These are phyloP conservation scores for Drosophila pachea DNA, from an alignment of 1,140 invertebrate genomes.

Conservation along the genomic window DNA sequence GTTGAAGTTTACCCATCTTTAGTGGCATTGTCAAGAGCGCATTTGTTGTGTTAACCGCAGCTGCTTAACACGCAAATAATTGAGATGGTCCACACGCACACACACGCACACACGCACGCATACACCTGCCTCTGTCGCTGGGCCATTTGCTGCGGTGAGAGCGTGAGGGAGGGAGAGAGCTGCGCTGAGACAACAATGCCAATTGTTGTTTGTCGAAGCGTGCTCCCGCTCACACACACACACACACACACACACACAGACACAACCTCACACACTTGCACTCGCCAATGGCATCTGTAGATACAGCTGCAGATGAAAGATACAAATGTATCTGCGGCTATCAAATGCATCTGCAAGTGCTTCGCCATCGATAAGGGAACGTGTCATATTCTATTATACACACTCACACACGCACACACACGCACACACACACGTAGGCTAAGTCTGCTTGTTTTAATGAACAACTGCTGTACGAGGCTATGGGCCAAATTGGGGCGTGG, in stretches of 20 bases:
- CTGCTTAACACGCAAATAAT: slow-evolving; percentile 59
- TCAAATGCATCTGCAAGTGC: slow-evolving; percentile 25
- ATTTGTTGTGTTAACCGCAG: slow-evolving; percentile 63
- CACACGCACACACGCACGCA: too few relatives aligned
- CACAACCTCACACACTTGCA: background rate
- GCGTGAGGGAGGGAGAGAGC: too few relatives aligned
- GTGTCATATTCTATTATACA: slow-evolving; percentile 28
- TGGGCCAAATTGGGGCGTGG: background rate
- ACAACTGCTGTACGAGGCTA: background rate
- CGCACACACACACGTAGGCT: background rate
- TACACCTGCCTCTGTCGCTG: too few relatives aligned
- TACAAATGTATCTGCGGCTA: slow-evolving; percentile 5
- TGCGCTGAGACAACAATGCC: slow-evolving; percentile 58
- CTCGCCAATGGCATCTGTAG: slow-evolving; percentile 6
- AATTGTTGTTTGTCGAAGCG: slow-evolving; percentile 59
- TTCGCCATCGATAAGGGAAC: slow-evolving; percentile 23
- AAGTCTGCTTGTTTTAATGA: background rate
- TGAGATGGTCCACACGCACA: slow-evolving; percentile 36
- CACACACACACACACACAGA: slow-evolving; percentile 15
- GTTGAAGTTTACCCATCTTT: slow-evolving; percentile 7
- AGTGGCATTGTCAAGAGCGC: slow-evolving; percentile 17
- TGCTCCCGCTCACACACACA: slow-evolving; percentile 22
- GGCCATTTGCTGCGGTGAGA: too few relatives aligned
- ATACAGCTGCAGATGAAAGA: slow-evolving; percentile 1
- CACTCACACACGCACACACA: too few relatives aligned